Base-by-base conservation (phyloP, 1,140 invertebrate genomes). In the Vollenhovia emeryi region DNA sequence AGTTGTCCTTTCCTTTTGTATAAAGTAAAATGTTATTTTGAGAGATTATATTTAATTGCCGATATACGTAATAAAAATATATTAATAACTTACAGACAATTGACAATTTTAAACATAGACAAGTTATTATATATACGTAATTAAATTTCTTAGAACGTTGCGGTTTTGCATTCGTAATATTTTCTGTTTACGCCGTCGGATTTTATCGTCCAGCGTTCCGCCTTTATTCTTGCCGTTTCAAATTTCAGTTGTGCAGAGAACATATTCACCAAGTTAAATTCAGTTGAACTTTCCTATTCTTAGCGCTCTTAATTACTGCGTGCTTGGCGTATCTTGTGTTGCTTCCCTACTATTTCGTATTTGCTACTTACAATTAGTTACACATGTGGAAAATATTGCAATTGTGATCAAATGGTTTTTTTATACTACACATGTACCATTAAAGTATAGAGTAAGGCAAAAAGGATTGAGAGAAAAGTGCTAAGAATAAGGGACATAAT, bases 21-120 rank as follows among this genome's bases (percentile, higher is more conserved):
- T n/a, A n/a, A n/a, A n/a, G n/a, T n/a, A n/a, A n/a, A 68, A 45
- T 43, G 9, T 24, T 68, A 68, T 43, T 68, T 68, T 68, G 15
- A 43, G 11, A 43, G 43, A 43, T 68, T 3, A 68, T 45, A 45
- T 43, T n/a, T n/a, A n/a, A n/a, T n/a, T n/a, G n/a, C n/a, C n/a
- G n/a, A n/a, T n/a, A n/a, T n/a, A n/a, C n/a, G n/a, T n/a, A n/a
- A n/a, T n/a, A 1, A 36, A 36, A 36, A 4, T 62, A 62, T 36
- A 9, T 3, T 36, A 62, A 62, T n/a, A 9, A 36, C 18, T 36
- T 62, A 33, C 36, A 1, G 11, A 18, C 18, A 62, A n/a, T n/a
- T 11, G 13, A 11, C 9, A 13, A 43, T 43, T 43, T 43, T 43
- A 43, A 11, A 43, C 11, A 43, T 11, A 3, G 11, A 43, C 43